Evolutionary conservation across 2,797 vertebrate genomes (phyloP), one percentile per base, ranked within the genome.

Genomic region (Premnoplex brunnescens): DNA sequence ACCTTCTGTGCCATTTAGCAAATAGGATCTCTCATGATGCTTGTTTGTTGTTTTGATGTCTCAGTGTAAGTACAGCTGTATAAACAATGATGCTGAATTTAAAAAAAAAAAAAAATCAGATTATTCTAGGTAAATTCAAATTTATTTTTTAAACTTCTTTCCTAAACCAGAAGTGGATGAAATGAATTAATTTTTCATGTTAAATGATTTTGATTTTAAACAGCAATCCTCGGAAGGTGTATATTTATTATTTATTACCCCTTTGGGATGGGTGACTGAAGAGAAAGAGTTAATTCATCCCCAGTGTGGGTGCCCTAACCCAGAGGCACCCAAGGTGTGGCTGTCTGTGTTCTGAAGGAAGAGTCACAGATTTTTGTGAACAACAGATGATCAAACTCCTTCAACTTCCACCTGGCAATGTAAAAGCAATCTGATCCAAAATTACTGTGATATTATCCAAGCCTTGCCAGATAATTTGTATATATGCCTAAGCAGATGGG

Each of bases 401-500:
- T 66, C 88, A 60, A 41, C 77, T 94, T 95, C 91, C 91, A 95
- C 94, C 93, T 96, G 94, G 95, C 95, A 95, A n/a, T 80, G 67
- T 59, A 41, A 87, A 89, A 90, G 77, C 46, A 52, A 18, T 62
- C 77, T 71, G 83, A 87, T 95, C 95, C 95, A 95, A 80, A 95
- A 90, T 93, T 52, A n/a, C 91, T 95, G 95, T 84, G 89, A 79
- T 95, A 95, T 64, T 93, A 43, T 39, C 89, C 2, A 0, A 82
- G 85, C 85, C 77, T 86, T 96, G 95, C 95, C 96, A 97, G 91
- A 96, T 95, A 80, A 94, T 95, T 95, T 96, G 88, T 96, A 19
- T 89, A 85, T 93, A 37, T 91, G 83, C 94, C 95, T 95, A 78
- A 96, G 86, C 96, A 96, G 96, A 97, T 96, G 96, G 95, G 93